Evolutionary conservation across 2,113 vertebrate species (phyloP).

Genomic region (Chamaetylas fuelleborni): DNA sequence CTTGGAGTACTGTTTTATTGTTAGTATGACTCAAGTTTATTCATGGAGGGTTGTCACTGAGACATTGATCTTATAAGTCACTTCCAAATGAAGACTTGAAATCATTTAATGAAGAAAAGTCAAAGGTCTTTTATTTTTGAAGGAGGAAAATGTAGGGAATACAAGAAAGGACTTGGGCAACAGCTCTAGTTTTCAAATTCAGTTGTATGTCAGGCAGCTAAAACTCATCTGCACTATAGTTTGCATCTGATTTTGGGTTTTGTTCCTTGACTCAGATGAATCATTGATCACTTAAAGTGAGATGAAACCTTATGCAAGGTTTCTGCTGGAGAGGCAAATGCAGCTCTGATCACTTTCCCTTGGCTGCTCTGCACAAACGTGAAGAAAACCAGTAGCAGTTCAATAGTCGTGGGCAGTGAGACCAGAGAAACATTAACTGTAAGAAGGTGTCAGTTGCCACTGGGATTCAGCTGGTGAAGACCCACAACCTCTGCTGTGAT

Average conservation of each 20-base stretch:
- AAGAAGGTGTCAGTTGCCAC: background rate
- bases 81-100: background rate
- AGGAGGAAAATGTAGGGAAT: background rate
- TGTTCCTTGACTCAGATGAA: background rate
- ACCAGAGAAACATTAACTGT: background rate
- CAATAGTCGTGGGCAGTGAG: background rate
- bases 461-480: background rate
- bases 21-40: background rate
- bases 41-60: background rate
- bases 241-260: background rate
- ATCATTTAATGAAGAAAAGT: background rate
- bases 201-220: background rate
- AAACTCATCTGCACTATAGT: background rate
- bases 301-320: background rate
- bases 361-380: background rate
- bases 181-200: background rate
- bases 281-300: background rate
- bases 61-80: background rate
- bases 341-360: background rate
- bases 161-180: background rate
- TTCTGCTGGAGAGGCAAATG: background rate
- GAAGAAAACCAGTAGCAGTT: background rate
- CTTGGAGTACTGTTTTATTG: background rate
- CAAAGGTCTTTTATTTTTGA: background rate
- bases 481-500: rapidly evolving